Percentiles rank a stretch among this genome's conserved stretches.
Conservation (phyloP, 2,797 vertebrate genomes). For the Crocidura indochinensis region DNA sequence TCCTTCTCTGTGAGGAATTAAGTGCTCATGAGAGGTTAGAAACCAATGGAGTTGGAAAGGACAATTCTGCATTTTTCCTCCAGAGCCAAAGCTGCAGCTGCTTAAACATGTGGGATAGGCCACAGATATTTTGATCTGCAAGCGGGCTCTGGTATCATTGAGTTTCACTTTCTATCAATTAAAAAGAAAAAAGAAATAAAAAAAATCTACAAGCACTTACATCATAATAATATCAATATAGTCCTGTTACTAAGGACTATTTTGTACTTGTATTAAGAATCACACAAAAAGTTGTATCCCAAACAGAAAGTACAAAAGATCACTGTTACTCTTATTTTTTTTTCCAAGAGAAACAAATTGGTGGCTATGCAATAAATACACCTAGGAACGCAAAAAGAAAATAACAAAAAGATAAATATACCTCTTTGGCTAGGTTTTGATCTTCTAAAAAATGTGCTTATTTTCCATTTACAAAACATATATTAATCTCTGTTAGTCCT, state of each 20-base stretch:
- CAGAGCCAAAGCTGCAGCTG: slow-evolving; percentile 54
- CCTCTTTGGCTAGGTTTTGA: slow-evolving; percentile 43
- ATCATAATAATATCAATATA: neutral
- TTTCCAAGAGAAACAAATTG: slow-evolving; percentile 57
- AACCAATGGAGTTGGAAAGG: slow-evolving; percentile 87
- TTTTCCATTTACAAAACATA: slow-evolving; percentile 74
- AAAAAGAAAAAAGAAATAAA: neutral
- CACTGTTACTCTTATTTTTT: neutral
- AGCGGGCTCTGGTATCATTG: neutral
- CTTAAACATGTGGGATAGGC: slow-evolving; percentile 3
- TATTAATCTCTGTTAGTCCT: slow-evolving; percentile 78
- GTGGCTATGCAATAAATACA: slow-evolving; percentile 48
- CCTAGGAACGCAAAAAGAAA: slow-evolving; percentile 51
- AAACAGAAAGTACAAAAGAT: neutral
- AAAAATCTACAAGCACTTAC: too few species aligned
- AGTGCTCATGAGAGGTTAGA: slow-evolving; percentile 88
- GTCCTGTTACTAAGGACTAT: neutral
- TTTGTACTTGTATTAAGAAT: slow-evolving; percentile 2
- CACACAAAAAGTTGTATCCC: neutral
- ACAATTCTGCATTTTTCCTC: slow-evolving; percentile 77
- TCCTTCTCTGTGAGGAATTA: slow-evolving; percentile 88
- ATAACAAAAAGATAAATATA: slow-evolving; percentile 57
- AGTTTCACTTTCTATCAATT: slow-evolving; percentile 51
- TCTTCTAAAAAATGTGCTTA: slow-evolving; percentile 68
- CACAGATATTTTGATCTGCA: slow-evolving; percentile 61